A percentile compares a stretch with the other conserved stretches of the same genome.
Conservation (phyloP, 2,888 invertebrate species). For the Drosophila incognita region DNA sequence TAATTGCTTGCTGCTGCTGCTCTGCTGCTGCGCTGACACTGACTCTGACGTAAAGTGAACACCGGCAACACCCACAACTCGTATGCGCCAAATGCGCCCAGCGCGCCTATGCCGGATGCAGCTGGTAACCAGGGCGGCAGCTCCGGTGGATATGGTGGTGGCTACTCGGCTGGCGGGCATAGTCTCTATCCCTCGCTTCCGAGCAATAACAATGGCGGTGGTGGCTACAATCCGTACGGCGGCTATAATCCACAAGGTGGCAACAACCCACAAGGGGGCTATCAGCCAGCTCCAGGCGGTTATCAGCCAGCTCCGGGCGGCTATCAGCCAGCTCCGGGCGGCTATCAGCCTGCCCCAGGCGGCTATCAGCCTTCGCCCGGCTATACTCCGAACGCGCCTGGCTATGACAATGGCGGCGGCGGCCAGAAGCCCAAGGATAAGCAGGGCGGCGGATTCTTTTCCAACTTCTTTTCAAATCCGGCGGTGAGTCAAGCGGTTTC, state of each 20-base stretch:
- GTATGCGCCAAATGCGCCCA: constrained; percentile 78
- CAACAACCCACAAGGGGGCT: constrained; percentile 63
- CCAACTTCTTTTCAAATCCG: constrained; percentile 83
- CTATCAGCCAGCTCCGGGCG: constrained; percentile 63
- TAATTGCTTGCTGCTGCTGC: constrained; percentile 37
- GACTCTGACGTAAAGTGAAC: constrained; percentile 51
- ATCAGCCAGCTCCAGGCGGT: constrained; percentile 22
- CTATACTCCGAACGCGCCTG: constrained; percentile 79
- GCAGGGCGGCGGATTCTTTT: constrained; percentile 82
- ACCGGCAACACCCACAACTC: constrained; percentile 76
- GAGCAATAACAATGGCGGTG: constrained; percentile 46
- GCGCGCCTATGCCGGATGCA: constrained; percentile 73
- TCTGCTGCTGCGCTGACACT: constrained; percentile 19
- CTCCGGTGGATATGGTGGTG: constrained; percentile 83
- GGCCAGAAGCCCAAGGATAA: constrained; percentile 82
- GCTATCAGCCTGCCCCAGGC: constrained; percentile 76
- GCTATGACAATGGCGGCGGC: constrained; percentile 70
- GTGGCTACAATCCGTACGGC: constrained; percentile 64
- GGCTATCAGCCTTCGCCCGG: constrained; percentile 70
- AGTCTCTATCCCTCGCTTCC: constrained; percentile 82
- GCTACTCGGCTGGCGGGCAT: constrained; percentile 84
- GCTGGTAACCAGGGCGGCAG: constrained; percentile 44
- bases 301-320: constrained; percentile 61
- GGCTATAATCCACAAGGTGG: constrained; percentile 71
- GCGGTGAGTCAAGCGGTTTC: constrained; percentile 83